phyloP scores from a whole-genome alignment of 1,140 invertebrate genomes.

The Cataglyphis hispanica region DNA sequence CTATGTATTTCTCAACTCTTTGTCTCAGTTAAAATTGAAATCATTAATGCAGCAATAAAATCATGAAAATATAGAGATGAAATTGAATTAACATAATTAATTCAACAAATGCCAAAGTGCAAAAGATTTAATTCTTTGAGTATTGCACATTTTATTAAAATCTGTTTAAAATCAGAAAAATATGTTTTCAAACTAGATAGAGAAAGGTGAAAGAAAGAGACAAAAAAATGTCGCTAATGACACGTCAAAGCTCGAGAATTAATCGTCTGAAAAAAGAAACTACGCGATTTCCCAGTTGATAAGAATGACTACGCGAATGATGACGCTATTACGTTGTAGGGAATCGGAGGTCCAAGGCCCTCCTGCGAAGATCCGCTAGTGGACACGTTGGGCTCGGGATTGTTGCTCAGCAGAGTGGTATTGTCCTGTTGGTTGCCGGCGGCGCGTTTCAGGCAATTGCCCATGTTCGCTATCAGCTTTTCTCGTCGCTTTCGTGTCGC shows the following conservation, averaged over 20 bases:
- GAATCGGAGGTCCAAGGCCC: slow-evolving; percentile 84
- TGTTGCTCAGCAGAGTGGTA: slow-evolving; percentile 86
- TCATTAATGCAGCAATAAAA: background rate
- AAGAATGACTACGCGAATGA: background rate
- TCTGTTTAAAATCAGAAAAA: background rate
- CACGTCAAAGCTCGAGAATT: too few species aligned
- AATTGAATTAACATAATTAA: background rate
- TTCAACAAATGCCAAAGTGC: background rate
- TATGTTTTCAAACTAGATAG: background rate
- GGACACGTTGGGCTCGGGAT: slow-evolving; percentile 83
- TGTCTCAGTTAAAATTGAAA: background rate
- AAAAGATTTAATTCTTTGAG: background rate
- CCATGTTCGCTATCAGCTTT: slow-evolving; percentile 82
- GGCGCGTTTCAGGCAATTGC: slow-evolving; percentile 87
- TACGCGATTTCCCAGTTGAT: background rate
- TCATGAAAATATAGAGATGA: background rate
- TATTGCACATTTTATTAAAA: background rate
- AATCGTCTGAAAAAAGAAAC: background rate
- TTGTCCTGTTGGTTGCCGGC: slow-evolving; percentile 87
- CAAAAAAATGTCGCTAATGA: background rate
- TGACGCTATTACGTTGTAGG: slow-evolving; percentile 85
- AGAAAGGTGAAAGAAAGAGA: background rate
- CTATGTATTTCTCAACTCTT: background rate
- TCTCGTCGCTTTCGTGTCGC: slow-evolving; percentile 26
- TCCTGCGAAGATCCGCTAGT: slow-evolving; percentile 86